Base-by-base conservation (phyloP, 2,888 invertebrate species). In the Cantharis rustica region DNA sequence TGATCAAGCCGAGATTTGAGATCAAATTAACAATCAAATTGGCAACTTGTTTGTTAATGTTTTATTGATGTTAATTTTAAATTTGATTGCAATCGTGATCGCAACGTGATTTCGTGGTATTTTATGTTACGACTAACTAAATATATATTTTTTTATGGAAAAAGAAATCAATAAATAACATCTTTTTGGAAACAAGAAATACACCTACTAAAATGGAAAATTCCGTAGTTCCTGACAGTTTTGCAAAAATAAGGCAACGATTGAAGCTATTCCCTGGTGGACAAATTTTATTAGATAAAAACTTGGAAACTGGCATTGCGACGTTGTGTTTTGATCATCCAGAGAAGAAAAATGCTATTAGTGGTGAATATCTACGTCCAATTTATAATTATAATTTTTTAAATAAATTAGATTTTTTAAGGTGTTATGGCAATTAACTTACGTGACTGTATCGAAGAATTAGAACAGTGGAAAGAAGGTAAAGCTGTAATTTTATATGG, bases 361-460 rank as follows among this genome's bases (percentile, higher is more conserved):
- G 82, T 73, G 86, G 86, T 86, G 81, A 84, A 9, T 23, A 7
- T 9, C 2, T 75, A 47, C 61, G 7, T 61, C 1, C 10, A 26
- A 13, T 23, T 73, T 1, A n/a, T n/a, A 47, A 2, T n/a, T 47
- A 2, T n/a, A n/a, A 13, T 47, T 47, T 47, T 31, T 20, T 20
- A 1, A 5, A 5, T n/a, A 7, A 47, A n/a, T n/a, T 13, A 0
- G n/a, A 47, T 47, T 47, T 7, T 47, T 79, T 26, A 71, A 86
- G 86, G 85, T 23, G 82, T 82, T 73, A 87, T 86, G 87, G 84
- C 86, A 83, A 82, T 85, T 1, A 83, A 86, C 63, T 80, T 87
- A 5, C 78, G 84, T 13, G 80, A 82, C 11, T 84, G 84, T 72
- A 69, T 87, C 1, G 27, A 72, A 15, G 79, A 83, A 72, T 76